Evolutionary conservation across 2,113 vertebrate genomes (phyloP), one percentile per base, ranked within the genome.

Genomic region (Crotalus viridis): DNA sequence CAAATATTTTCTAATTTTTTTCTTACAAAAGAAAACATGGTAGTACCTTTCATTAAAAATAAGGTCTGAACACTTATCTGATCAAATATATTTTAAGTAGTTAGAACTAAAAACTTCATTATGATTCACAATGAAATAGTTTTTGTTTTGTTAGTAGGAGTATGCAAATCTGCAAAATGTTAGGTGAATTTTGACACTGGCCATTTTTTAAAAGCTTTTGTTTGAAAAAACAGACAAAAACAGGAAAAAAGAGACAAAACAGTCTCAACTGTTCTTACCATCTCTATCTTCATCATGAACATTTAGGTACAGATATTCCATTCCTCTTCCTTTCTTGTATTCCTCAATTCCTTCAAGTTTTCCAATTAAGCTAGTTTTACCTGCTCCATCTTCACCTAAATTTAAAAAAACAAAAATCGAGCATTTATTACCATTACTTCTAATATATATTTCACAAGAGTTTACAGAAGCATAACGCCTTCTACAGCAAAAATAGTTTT

Each of bases 231-330:
- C 4, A 51, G 43, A 12, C 22, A 86, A 24, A 48, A 51, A 10
- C 3, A 87, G 22, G 46, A 28, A 51, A 86, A 87, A 87, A 51
- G 33, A 21, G 7, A 26, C 8, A 74, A 90, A 90, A 39, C 2
- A 39, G 24, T n/a, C 26, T 93, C 15, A 90, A 90, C 81, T 9
- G n/a, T 89, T 96, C 96, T 98, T 98, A 99, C 99, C 99, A 85
- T 99, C 99, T 95, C 99, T 97, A 97, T 99, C 99, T 95, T 99
- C 99, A 89, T 99, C 99, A 21, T 99, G 99, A 19, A 99, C 98
- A 93, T 97, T 99, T 94, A 99, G 98, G 97, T 99, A 99, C 92
- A 99, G 98, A 96, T 99, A 99, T 95, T 99, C 99, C 97, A 99
- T 97, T 94, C 99, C 99, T 97, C 99, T 98, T 95, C 99, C 99